These are phyloP conservation scores for Bombus turneri DNA, from an alignment of 1,140 invertebrate species.

Conservation along the genomic window DNA sequence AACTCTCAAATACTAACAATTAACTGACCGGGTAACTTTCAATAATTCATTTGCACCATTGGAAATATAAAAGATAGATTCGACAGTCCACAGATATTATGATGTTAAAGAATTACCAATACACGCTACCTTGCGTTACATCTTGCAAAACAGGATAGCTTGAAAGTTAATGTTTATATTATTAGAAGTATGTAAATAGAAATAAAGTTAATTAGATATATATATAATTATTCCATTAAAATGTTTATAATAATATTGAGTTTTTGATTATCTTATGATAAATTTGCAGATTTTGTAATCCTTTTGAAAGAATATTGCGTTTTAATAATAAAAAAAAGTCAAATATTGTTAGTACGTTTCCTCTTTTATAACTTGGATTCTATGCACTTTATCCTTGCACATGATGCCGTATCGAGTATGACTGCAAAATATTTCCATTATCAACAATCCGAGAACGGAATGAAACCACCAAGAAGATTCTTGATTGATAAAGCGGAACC, in stretches of 20 bases:
- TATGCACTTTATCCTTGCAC: not conserved
- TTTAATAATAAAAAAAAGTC: not conserved
- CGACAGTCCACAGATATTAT: not conserved
- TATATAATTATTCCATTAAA: not conserved
- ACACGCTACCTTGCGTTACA: not conserved
- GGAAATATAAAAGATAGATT: not conserved
- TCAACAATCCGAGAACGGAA: not conserved
- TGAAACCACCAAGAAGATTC: no score
- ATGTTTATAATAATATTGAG: not conserved
- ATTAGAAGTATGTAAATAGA: not conserved
- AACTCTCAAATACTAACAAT: not conserved
- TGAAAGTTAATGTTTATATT: not conserved
- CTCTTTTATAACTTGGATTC: not conserved
- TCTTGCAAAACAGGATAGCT: not conserved
- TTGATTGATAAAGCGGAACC: no score
- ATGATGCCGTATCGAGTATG: not conserved
- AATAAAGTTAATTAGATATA: not conserved
- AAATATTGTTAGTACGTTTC: not conserved
- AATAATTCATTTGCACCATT: slow-evolving; percentile 12
- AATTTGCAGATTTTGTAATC: not conserved
- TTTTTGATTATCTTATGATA: not conserved
- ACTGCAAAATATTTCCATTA: not conserved
- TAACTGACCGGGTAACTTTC: not conserved
- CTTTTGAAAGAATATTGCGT: not conserved
- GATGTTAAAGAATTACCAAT: not conserved